Conservation (phyloP, 1,140 invertebrate genomes). For the Nebria ingens region DNA sequence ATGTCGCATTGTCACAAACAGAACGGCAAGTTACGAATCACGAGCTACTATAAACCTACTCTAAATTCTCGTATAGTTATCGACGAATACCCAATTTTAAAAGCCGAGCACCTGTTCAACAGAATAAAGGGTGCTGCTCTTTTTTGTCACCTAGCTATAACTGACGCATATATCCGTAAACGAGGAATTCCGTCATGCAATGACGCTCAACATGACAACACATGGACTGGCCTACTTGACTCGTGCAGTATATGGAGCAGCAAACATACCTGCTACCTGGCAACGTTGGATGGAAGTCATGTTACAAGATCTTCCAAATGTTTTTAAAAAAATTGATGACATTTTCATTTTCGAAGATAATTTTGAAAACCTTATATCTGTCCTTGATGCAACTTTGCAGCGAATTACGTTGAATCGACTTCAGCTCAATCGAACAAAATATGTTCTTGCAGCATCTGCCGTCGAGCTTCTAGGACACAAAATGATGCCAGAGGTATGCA, state of each 20-base stretch:
- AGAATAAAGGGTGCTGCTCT: conserved; percentile 17
- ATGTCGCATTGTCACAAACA: conserved; percentile 22
- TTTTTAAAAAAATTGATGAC: conserved; percentile 18
- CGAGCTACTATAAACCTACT: conserved; percentile 24
- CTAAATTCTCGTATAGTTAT: conserved; percentile 24
- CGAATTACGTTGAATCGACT: conserved; percentile 12
- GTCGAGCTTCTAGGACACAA: conserved; percentile 23
- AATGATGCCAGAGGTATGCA: conserved; percentile 25
- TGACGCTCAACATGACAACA: conserved; percentile 22
- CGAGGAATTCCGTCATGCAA: conserved; percentile 17
- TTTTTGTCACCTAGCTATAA: conserved; percentile 19
- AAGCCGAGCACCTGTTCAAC: conserved; percentile 20
- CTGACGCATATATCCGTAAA: conserved; percentile 17
- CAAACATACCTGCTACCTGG: conserved; percentile 21
- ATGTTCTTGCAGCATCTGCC: conserved; percentile 20
- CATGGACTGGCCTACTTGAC: conserved; percentile 21
- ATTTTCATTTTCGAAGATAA: conserved; percentile 11
- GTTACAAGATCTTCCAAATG: conserved; percentile 14
- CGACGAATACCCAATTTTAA: conserved; percentile 25
- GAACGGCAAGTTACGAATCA: conserved; percentile 23
- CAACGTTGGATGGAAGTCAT: conserved; percentile 17
- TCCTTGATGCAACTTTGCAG: conserved; percentile 13
- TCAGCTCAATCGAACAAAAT: conserved; percentile 21
- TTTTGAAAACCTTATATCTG: neutral
- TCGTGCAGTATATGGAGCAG: conserved; percentile 18